Percentiles rank a stretch among this genome's conserved stretches.
Conservation (phyloP, 2,888 invertebrate genomes). For the Copidosoma aretas region DNA sequence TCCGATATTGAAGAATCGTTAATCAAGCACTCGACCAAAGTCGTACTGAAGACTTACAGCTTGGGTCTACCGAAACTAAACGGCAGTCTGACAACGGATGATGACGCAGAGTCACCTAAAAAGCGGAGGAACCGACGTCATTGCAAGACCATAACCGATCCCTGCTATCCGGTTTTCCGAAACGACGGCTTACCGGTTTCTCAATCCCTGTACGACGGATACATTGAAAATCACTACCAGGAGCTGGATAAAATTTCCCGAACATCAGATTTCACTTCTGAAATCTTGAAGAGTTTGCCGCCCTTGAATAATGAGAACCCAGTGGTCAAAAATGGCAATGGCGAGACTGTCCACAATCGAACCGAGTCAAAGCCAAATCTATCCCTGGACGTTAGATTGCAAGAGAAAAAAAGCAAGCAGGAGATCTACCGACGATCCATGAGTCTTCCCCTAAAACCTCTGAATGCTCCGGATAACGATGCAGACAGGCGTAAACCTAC, state of each 20-base stretch:
- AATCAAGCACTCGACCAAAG: slow-evolving; percentile 67
- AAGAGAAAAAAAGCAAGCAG: slow-evolving; percentile 54
- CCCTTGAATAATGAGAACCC: slow-evolving; percentile 4
- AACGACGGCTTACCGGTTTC: slow-evolving; percentile 78
- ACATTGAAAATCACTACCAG: slow-evolving; percentile 72
- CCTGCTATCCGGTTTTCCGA: slow-evolving; percentile 78
- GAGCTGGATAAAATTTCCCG: slow-evolving; percentile 64
- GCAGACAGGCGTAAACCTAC: slow-evolving; percentile 56
- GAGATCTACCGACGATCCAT: slow-evolving; percentile 65
- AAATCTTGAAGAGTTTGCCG: slow-evolving; percentile 17
- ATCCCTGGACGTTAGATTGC: slow-evolving; percentile 46
- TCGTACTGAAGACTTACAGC: slow-evolving; percentile 67
- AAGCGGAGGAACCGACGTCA: slow-evolving; percentile 62
- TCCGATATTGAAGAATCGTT: slow-evolving; percentile 71
- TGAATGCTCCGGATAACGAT: slow-evolving; percentile 61
- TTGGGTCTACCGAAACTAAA: slow-evolving; percentile 62
- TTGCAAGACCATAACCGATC: slow-evolving; percentile 79
- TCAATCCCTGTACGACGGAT: slow-evolving; percentile 74
- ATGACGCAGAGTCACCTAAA: slow-evolving; percentile 50
- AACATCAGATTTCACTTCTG: slow-evolving; percentile 52
- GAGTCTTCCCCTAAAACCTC: slow-evolving; percentile 76
- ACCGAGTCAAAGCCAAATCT: slow-evolving; percentile 33
- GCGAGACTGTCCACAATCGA: slow-evolving; percentile 8
- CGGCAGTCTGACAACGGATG: slow-evolving; percentile 46
- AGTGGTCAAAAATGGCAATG: slow-evolving; percentile 5